phyloP scores from a whole-genome alignment of 2,113 vertebrate genomes.

The Callionymus lyra region DNA sequence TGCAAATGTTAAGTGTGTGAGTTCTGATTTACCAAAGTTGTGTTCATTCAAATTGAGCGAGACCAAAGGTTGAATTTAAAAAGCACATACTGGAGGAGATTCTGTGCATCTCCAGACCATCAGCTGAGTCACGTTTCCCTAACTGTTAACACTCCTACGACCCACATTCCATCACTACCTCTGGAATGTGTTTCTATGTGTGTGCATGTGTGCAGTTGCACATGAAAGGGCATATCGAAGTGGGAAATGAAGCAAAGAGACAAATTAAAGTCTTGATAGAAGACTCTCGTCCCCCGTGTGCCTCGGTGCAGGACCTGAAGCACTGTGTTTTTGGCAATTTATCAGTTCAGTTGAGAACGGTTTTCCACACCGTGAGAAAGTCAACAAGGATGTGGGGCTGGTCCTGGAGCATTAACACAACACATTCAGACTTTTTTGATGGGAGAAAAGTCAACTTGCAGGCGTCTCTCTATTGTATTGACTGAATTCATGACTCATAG shows the following conservation, averaged over 20 bases:
- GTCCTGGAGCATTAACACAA: conserved; percentile 27
- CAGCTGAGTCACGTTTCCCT: conserved; percentile 62
- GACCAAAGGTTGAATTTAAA: too few species aligned
- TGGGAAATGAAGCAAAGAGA: conserved; percentile 17
- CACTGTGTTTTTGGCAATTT: conserved; percentile 12
- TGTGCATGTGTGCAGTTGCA: conserved; percentile 25
- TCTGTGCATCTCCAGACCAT: conserved; percentile 25
- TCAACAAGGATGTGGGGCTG: conserved; percentile 43
- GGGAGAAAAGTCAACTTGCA: conserved; percentile 55
- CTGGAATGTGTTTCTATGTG: conserved; percentile 53
- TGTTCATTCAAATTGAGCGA: too few species aligned
- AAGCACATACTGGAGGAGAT: too few species aligned
- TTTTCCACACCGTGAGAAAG: conserved; percentile 47
- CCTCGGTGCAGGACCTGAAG: background rate
- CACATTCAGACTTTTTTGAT: conserved; percentile 37
- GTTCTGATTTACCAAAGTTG: too few species aligned
- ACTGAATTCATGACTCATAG: conserved; percentile 42
- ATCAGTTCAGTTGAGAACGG: conserved; percentile 18
- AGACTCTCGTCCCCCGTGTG: conserved; percentile 1
- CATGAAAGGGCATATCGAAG: conserved; percentile 24
- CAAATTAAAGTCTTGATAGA: background rate
- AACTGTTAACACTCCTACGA: conserved; percentile 43
- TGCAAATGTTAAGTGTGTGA: too few species aligned
- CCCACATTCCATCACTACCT: conserved; percentile 63
- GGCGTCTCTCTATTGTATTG: conserved; percentile 31